Evolutionary conservation across 2,113 vertebrate genomes (phyloP).

Genomic region (Cyprinodon variegatus): DNA sequence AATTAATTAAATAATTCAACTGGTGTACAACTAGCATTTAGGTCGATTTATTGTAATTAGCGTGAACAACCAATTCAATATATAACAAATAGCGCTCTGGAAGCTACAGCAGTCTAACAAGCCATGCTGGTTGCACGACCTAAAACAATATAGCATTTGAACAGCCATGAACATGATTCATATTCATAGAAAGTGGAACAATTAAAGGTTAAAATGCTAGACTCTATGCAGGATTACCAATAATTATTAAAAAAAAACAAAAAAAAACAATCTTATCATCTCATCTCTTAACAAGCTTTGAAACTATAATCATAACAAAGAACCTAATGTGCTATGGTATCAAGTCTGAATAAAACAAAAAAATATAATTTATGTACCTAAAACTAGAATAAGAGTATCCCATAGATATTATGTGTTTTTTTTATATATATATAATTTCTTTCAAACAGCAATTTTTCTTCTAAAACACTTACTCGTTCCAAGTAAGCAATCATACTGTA

Average conservation of each 20-base stretch:
- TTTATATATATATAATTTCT: too few relatives aligned
- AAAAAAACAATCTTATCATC: neutral
- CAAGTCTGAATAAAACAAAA: constrained; percentile 25
- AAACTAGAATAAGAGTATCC: too few relatives aligned
- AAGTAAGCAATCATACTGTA: neutral
- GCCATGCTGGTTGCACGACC: neutral
- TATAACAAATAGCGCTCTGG: constrained; percentile 1
- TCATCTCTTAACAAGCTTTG: constrained; percentile 17
- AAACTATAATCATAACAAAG: constrained; percentile 49
- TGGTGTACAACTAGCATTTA: too few relatives aligned
- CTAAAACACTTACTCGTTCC: neutral
- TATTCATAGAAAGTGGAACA: neutral
- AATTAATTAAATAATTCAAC: neutral
- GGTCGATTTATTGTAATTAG: neutral
- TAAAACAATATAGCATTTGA: neutral
- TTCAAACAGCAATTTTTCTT: neutral
- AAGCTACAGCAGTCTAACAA: neutral
- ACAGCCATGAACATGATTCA: neutral
- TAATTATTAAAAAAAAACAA: neutral
- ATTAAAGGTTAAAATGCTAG: neutral
- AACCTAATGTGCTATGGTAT: constrained; percentile 27
- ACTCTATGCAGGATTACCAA: neutral
- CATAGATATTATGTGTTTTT: too few relatives aligned
- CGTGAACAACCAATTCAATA: neutral
- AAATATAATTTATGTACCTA: too few relatives aligned